These are phyloP conservation scores for Pyrrhia umbra DNA, from an alignment of 2,888 invertebrate genomes.

Conservation along the genomic window DNA sequence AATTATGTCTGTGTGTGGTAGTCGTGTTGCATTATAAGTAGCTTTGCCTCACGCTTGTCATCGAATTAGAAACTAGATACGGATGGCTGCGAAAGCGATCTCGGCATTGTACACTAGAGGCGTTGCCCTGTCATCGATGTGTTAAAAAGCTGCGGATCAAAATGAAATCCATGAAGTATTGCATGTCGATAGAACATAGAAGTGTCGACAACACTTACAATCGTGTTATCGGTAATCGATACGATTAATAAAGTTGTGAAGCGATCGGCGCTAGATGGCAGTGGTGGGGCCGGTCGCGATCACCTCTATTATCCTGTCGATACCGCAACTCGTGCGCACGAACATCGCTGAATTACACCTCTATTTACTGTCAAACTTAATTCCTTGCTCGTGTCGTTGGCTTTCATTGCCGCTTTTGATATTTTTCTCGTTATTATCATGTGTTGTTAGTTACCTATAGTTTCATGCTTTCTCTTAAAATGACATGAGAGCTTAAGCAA, in stretches of 20 bases:
- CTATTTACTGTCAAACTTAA: constrained; percentile 89
- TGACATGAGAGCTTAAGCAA: constrained; percentile 1
- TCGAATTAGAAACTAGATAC: background rate
- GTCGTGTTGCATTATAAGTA: background rate
- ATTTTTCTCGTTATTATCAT: constrained; percentile 57
- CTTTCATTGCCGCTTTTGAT: constrained; percentile 71
- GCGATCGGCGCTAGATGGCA: constrained; percentile 75
- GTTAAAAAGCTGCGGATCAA: background rate
- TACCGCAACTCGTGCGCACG: constrained; percentile 87
- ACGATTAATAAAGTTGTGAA: constrained; percentile 80
- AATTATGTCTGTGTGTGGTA: background rate
- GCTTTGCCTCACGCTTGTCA: background rate
- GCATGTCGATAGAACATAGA: constrained; percentile 24
- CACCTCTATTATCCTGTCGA: constrained; percentile 87
- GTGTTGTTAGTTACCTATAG: constrained; percentile 32
- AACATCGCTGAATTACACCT: constrained; percentile 88
- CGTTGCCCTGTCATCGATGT: background rate
- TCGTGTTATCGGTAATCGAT: constrained; percentile 67
- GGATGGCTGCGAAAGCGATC: background rate
- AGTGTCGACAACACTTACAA: constrained; percentile 35
- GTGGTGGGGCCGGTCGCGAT: constrained; percentile 72
- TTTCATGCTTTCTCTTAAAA: constrained; percentile 12
- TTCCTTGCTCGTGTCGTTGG: constrained; percentile 85
- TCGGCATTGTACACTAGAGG: background rate
- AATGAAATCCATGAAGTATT: background rate